Evolutionary conservation across 2,888 invertebrate genomes (phyloP).

Genomic region (Gymnosoma rotundatum): DNA sequence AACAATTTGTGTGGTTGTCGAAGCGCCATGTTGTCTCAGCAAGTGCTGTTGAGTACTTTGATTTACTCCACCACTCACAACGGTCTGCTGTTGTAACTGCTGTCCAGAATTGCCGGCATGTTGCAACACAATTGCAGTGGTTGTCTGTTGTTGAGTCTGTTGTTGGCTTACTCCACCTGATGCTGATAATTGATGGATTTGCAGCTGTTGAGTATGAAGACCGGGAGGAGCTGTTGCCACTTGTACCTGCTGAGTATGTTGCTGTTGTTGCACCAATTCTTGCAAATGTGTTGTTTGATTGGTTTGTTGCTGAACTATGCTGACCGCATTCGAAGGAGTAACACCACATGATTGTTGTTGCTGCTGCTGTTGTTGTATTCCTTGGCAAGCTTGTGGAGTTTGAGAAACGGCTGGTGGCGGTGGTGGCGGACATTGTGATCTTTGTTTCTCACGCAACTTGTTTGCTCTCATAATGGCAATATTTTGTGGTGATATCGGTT

Average conservation of each 20-base stretch:
- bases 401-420: conserved; percentile 78
- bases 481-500: conserved; percentile 91
- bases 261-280: conserved; percentile 69
- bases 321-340: conserved; percentile 36
- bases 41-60: conserved; percentile 71
- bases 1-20: conserved; percentile 77
- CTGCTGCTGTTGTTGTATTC: conserved; percentile 72
- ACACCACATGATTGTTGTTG: conserved; percentile 72
- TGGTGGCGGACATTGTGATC: conserved; percentile 84
- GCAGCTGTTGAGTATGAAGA: conserved; percentile 77
- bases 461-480: conserved; percentile 92
- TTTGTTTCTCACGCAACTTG: conserved; percentile 91
- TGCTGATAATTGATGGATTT: conserved; percentile 76
- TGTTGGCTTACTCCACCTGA: conserved; percentile 66
- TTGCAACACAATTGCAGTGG: conserved; percentile 79
- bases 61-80: conserved; percentile 68
- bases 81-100: conserved; percentile 71
- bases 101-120: conserved; percentile 70
- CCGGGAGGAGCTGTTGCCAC: conserved; percentile 67
- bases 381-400: conserved; percentile 72
- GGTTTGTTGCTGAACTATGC: conserved; percentile 71
- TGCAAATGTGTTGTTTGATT: conserved; percentile 68
- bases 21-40: conserved; percentile 79
- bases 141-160: conserved; percentile 63
- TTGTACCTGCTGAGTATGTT: conserved; percentile 71